These are phyloP conservation scores for Ylistrum balloti DNA, from an alignment of 1,140 invertebrate species.

Conservation along the genomic window DNA sequence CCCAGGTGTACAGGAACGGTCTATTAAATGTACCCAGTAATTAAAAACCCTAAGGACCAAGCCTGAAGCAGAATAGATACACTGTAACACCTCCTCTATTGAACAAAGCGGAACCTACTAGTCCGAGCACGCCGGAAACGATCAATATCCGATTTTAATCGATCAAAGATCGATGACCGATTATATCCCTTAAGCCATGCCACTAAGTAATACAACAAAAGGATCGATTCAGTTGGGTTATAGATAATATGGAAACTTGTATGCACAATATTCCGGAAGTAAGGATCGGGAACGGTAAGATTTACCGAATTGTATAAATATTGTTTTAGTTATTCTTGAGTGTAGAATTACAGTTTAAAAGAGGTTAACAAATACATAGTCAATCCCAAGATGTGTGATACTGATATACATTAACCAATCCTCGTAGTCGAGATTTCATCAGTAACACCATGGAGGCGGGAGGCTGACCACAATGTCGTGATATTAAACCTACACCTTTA, in stretches of 20 bases:
- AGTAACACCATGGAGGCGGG: neutral
- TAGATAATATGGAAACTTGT: too few species aligned
- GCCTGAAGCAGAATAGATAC: neutral
- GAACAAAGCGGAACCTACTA: neutral
- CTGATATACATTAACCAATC: neutral
- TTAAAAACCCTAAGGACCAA: neutral
- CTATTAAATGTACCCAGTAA: neutral
- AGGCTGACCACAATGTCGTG: neutral
- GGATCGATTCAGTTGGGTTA: too few species aligned
- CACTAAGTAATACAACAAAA: neutral
- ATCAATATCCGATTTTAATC: conserved; percentile 23
- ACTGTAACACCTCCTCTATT: neutral
- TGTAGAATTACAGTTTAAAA: neutral
- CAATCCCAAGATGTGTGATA: neutral
- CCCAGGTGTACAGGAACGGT: neutral
- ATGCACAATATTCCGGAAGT: neutral
- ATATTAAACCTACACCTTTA: too few species aligned
- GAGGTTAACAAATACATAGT: neutral
- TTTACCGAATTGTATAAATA: too few species aligned
- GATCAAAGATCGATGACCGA: conserved; percentile 24
- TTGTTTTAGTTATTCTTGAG: too few species aligned
- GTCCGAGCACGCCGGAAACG: neutral
- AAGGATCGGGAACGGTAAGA: neutral
- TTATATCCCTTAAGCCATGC: neutral
- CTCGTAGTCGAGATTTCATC: neutral